phyloP scores from a whole-genome alignment of 2,888 invertebrate species.

The Nephrocerus scutellatus region DNA sequence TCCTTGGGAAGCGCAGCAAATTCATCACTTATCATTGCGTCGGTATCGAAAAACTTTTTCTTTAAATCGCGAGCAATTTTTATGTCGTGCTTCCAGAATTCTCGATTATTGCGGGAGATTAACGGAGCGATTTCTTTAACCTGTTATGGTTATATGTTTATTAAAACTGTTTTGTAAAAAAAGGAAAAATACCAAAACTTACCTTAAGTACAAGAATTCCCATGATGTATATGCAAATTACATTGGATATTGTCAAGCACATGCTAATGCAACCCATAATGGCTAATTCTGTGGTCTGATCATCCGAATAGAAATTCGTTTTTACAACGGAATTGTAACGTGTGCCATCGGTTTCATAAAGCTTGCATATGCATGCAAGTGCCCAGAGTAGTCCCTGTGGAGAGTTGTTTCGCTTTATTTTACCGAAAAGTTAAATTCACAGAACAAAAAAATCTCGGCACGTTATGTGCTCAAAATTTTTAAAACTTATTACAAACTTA shows the following conservation, averaged over 20 bases:
- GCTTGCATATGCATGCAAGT: slow-evolving; percentile 53
- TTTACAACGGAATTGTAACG: slow-evolving; percentile 46
- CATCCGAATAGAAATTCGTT: slow-evolving; percentile 52
- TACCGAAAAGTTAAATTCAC: too few species aligned
- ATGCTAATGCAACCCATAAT: slow-evolving; percentile 62
- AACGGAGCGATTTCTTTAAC: slow-evolving; percentile 58
- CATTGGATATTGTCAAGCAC: slow-evolving; percentile 65
- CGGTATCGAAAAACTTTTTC: slow-evolving; percentile 43
- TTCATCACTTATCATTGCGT: slow-evolving; percentile 40
- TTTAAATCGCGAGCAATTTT: slow-evolving; percentile 56
- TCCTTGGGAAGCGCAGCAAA: slow-evolving; percentile 33
- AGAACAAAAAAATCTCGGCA: too few species aligned
- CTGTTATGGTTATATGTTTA: slow-evolving; percentile 33
- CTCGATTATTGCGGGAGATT: slow-evolving; percentile 47
- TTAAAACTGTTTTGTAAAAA: slow-evolving; percentile 8
- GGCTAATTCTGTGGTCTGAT: slow-evolving; percentile 56
- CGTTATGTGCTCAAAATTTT: too few species aligned
- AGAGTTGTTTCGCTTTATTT: too few species aligned
- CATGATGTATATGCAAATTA: slow-evolving; percentile 63
- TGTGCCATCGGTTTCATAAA: slow-evolving; percentile 49
- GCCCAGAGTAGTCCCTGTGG: slow-evolving; percentile 62
- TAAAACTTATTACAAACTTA: slow-evolving; percentile 10
- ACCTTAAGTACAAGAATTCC: slow-evolving; percentile 66
- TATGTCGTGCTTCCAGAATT: slow-evolving; percentile 60
- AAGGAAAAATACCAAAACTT: slow-evolving; percentile 17